A percentile compares a stretch with the other conserved stretches of the same genome.
Conservation (phyloP, 1,140 invertebrate genomes). For the Lineus longissimus region DNA sequence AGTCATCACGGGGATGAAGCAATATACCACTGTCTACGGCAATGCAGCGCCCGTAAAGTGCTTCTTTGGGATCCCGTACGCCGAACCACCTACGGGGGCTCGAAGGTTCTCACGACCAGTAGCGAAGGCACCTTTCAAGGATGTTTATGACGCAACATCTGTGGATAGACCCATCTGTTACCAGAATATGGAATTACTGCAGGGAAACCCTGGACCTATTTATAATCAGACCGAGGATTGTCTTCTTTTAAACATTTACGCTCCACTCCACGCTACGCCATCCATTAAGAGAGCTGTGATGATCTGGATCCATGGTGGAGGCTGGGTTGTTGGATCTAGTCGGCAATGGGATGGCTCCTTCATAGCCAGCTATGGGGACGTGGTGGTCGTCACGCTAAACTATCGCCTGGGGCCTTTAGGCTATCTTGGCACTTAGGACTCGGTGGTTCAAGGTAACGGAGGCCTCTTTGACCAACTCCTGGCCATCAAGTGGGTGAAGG, state of each 20-base stretch:
- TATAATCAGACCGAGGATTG: neutral
- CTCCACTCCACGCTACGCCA: neutral
- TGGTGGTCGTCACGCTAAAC: constrained; percentile 29
- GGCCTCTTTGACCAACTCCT: constrained; percentile 20
- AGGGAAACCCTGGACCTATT: neutral
- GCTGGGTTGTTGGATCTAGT: constrained; percentile 11
- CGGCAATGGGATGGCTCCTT: constrained; percentile 15
- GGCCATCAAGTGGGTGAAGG: constrained; percentile 54
- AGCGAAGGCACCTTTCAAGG: neutral
- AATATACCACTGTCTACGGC: too few species aligned
- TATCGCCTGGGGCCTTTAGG: constrained; percentile 28
- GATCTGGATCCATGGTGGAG: constrained; percentile 30
- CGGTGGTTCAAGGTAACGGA: constrained; percentile 27
- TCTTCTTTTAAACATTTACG: neutral
- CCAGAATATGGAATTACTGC: neutral
- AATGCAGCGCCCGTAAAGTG: too few species aligned
- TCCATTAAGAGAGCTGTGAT: constrained; percentile 14
- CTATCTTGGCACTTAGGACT: constrained; percentile 12
- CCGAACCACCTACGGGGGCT: constrained; percentile 11
- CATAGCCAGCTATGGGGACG: constrained; percentile 18
- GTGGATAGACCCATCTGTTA: constrained; percentile 1
- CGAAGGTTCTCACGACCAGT: constrained; percentile 10
- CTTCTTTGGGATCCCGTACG: too few species aligned
- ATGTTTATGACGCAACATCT: constrained; percentile 9
- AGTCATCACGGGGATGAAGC: too few species aligned